Evolutionary conservation across 2,888 invertebrate species (phyloP), one percentile per base, ranked within the genome.

Genomic region (Dromius quadrimaculatus): DNA sequence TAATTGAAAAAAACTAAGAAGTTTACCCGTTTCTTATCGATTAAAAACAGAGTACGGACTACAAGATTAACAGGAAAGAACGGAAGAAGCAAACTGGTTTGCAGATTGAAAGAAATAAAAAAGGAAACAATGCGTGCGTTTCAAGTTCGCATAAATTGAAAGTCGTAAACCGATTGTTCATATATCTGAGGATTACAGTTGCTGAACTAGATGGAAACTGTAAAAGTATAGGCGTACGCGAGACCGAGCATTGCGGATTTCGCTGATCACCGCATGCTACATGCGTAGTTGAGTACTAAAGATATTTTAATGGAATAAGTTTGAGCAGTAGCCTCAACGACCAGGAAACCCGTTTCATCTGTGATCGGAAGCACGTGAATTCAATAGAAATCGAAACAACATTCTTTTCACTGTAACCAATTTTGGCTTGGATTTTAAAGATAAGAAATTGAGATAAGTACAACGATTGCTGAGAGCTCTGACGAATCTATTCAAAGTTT

Each of bases 241-340:
- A 41, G 15, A 41, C n/a, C 13, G 41, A 41, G 41, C 15, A 41
- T 41, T 17, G 41, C 41, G 61, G 38, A 61, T 61, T 61, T 20
- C 20, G 20, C 23, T 43, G 41, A 62, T 62, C 23, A 43, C 23
- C 15, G 43, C 43, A 6, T 17, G 28, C 28, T 64, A 64, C 65
- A 38, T 65, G 41, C 65, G 50, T 65, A 50, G 65, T 64, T 66
- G 38, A 63, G 63, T 66, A 66, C 66, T 66, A 41, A 41, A 66
- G 47, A 41, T 66, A 38, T 57, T 66, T 66, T 66, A 66, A 66
- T 66, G 54, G 66, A 66, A 66, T 66, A 66, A 66, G 23, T 66
- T 66, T 57, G 65, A 50, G 50, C 17, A 47, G 59, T 45, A n/a
- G 38, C 38, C 38, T 38, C 11, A 38, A 38, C 38, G 38, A 9